These are phyloP conservation scores for Drosophila melanogaster DNA, from an alignment of 1,140 invertebrate genomes.

Conservation along the genomic window Release_6_plus_ISO1_MT NT_037436.4:20780501-20781000, in stretches of 20 bases:
- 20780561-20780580: background rate
- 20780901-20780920: slow-evolving; percentile 31
- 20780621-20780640: slow-evolving; percentile 66
- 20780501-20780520: slow-evolving; percentile 77
- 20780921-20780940: slow-evolving; percentile 63
- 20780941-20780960: slow-evolving; percentile 52
- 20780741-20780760: slow-evolving; percentile 54
- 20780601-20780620: slow-evolving; percentile 20
- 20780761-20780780: slow-evolving; percentile 46
- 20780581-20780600: slow-evolving; percentile 8
- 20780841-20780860: slow-evolving; percentile 49
- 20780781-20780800: slow-evolving; percentile 60
- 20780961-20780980: slow-evolving; percentile 39
- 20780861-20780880: slow-evolving; percentile 30
- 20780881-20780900: slow-evolving; percentile 48
- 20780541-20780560: slow-evolving; percentile 13
- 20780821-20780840: slow-evolving; percentile 49
- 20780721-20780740: slow-evolving; percentile 71
- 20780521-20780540: slow-evolving; percentile 43
- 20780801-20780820: slow-evolving; percentile 78
- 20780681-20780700: slow-evolving; percentile 45
- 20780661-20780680: slow-evolving; percentile 79
- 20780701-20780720: slow-evolving; percentile 70
- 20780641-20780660: slow-evolving; percentile 44
- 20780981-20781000: slow-evolving; percentile 22